phyloP scores from a whole-genome alignment of 2,888 invertebrate genomes.

The Phorcus lineatus region DNA sequence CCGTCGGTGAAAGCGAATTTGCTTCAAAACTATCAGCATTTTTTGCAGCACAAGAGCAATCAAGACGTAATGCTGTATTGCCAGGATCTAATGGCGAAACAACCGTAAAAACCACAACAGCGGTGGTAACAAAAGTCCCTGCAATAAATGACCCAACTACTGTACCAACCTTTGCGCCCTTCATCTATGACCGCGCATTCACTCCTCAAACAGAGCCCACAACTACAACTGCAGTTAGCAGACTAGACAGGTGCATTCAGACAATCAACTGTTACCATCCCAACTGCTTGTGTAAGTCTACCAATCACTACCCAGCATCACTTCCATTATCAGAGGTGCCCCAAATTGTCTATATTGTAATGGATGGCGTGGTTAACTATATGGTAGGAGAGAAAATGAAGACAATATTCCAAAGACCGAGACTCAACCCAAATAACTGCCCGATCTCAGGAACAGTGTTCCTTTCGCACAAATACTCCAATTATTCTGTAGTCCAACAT shows the following conservation, averaged over 20 bases:
- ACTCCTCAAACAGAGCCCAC: not conserved
- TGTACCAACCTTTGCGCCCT: not conserved
- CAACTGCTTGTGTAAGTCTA: conserved; percentile 52
- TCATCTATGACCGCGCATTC: not conserved
- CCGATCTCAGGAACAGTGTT: conserved; percentile 53
- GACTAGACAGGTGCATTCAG: conserved; percentile 37
- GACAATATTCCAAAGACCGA: conserved; percentile 41
- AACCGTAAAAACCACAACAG: not conserved
- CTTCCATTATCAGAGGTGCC: conserved; percentile 42
- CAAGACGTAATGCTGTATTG: no score
- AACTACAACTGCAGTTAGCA: not conserved
- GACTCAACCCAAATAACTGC: conserved; percentile 58
- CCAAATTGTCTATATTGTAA: conserved; percentile 57
- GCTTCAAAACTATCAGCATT: not conserved
- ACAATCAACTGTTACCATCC: conserved; percentile 50
- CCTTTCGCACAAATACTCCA: conserved; percentile 47
- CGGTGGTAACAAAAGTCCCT: not conserved
- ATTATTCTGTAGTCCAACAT: conserved; percentile 47
- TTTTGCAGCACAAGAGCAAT: not conserved
- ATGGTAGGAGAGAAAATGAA: conserved; percentile 48
- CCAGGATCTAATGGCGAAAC: not conserved
- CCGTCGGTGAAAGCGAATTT: not conserved
- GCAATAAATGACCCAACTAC: not conserved
- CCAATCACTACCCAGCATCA: conserved; percentile 31
- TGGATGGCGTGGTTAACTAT: conserved; percentile 56